phyloP scores from a whole-genome alignment of 1,140 invertebrate genomes.

The Scaptomyza hsui region DNA sequence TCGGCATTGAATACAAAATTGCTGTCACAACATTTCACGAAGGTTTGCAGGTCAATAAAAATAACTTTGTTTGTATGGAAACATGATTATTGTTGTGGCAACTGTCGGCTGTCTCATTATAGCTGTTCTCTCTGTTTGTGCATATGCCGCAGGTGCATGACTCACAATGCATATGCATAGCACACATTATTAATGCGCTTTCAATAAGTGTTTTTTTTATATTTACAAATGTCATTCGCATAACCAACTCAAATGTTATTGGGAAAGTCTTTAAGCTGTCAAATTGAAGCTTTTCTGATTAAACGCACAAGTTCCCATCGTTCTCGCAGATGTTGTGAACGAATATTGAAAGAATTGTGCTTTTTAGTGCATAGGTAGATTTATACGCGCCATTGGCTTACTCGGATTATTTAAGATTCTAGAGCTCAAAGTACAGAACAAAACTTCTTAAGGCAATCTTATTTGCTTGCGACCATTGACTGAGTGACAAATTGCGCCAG shows the following conservation, averaged over 20 bases:
- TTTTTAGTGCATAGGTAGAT: neutral
- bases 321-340: neutral
- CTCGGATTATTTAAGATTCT: constrained; percentile 13
- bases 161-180: constrained; percentile 52
- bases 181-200: constrained; percentile 8
- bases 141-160: constrained; percentile 65
- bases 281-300: constrained; percentile 16
- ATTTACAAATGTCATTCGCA: neutral
- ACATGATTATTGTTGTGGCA: constrained; percentile 13
- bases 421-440: constrained; percentile 8
- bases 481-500: constrained; percentile 36
- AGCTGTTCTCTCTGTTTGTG: constrained; percentile 28
- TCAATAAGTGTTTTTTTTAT: constrained; percentile 19
- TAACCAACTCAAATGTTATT: neutral
- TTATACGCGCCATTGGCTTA: constrained; percentile 4
- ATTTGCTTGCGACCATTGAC: constrained; percentile 41
- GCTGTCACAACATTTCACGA: constrained; percentile 10
- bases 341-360: neutral
- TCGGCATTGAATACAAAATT: constrained; percentile 16
- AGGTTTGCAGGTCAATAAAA: constrained; percentile 28
- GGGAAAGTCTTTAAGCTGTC: constrained; percentile 16
- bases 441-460: constrained; percentile 28
- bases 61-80: constrained; percentile 11
- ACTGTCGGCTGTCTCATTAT: constrained; percentile 58
- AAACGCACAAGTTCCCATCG: neutral